Evolutionary conservation across 30 jellyfish, hydroid and myxozoan species (phyloP).

Genomic region (Hydractinia symbiolongicarpus): DNA sequence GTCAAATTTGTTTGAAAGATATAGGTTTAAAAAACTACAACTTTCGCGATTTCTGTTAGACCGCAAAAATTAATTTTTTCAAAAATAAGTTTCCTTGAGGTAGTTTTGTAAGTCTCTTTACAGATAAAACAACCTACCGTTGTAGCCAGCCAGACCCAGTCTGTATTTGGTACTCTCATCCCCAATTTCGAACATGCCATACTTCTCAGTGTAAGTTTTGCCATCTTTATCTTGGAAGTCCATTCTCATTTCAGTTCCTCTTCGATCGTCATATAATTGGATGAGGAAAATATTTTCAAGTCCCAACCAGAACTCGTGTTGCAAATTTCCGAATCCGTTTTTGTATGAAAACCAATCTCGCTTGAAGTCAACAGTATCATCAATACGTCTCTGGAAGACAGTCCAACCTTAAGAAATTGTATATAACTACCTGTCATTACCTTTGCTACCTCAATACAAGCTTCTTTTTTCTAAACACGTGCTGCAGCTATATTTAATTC

Average conservation of each 20-base stretch:
- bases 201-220: background rate
- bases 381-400: conserved; percentile 4
- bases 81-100: too few species aligned
- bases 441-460: too few species aligned
- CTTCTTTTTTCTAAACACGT: too few species aligned
- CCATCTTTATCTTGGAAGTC: background rate
- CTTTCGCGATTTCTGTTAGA: too few species aligned
- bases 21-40: too few species aligned
- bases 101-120: too few species aligned
- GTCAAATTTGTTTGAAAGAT: too few species aligned
- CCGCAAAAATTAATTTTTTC: too few species aligned
- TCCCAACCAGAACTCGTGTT: conserved; percentile 8
- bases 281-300: background rate
- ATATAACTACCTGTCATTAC: background rate
- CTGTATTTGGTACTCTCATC: conserved; percentile 6
- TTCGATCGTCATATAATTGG: conserved; percentile 2
- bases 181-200: conserved; percentile 1
- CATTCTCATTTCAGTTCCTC: conserved; percentile 12
- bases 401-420: background rate
- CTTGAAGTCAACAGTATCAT: background rate
- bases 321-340: conserved; percentile 3
- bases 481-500: too few species aligned
- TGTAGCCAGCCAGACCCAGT: background rate
- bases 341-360: conserved; percentile 11
- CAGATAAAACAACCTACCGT: background rate